These are phyloP conservation scores for Cercopithecus mona DNA, from an alignment of 2,113 vertebrate genomes.

Conservation along the genomic window DNA sequence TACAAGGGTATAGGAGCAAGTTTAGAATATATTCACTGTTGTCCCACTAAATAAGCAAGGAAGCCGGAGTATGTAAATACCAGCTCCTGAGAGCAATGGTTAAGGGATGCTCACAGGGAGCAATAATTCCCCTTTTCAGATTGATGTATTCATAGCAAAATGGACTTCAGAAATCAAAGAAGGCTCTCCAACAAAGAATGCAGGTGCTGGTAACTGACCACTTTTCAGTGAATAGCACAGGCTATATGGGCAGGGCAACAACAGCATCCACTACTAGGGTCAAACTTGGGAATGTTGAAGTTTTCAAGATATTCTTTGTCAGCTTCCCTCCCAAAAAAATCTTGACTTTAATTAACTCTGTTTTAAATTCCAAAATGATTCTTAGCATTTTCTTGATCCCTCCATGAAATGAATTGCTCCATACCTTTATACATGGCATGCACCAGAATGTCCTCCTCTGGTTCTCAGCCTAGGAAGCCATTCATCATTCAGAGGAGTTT, in stretches of 20 bases:
- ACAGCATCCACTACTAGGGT: background rate
- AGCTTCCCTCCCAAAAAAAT: background rate
- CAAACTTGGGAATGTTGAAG: background rate
- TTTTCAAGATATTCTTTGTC: background rate
- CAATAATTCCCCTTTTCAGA: background rate
- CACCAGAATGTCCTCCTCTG: background rate
- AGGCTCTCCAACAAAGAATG: background rate
- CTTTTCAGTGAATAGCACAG: background rate
- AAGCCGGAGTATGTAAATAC: background rate
- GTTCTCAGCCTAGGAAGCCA: background rate
- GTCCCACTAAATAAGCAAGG: background rate
- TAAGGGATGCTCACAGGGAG: background rate
- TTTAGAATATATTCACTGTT: background rate
- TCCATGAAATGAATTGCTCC: background rate
- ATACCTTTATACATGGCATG: background rate
- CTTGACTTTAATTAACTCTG: background rate
- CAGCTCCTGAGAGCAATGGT: background rate
- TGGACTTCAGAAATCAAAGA: background rate
- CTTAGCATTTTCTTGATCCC: background rate
- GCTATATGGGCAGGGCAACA: background rate
- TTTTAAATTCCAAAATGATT: background rate
- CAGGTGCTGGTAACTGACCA: background rate
- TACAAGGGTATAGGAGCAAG: background rate
- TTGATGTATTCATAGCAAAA: background rate
- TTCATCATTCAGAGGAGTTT: background rate